Evolutionary conservation across 1,140 invertebrate species (phyloP), one percentile per base, ranked within the genome.

Genomic region (Drosophila nebulosa): DNA sequence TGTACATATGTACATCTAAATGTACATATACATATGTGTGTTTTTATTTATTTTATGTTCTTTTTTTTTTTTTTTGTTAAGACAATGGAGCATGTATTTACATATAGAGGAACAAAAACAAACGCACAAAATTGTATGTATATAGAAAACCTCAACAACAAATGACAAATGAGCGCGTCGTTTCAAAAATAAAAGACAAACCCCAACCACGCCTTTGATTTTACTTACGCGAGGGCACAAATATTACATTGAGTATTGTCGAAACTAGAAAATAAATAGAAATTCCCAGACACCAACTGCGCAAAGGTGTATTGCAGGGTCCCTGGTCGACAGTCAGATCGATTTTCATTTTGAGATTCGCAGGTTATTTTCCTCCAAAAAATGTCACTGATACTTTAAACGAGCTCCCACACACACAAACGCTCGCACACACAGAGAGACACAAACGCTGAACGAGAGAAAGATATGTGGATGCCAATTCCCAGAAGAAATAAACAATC

Each of bases 261-360:
- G 52, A 21, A 32, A 86, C 4, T 1, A 86, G 61, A 16, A 39
- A 66, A 51, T 68, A 86, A 24, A 83, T 55, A 10, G 83, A 83
- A 12, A 83, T 88, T 30, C 71, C 84, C 10, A 76, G n/a, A 35
- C 83, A 86, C 84, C 83, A 88, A 36, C 57, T 64, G 22, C 84
- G 61, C 12, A 86, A 46, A 1, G 76, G 71, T 36, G 71, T 46
- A 3, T 76, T 35, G 61, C 78, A 86, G 1, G 83, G 83, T 24
- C 83, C 83, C 22, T 66, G 50, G 16, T 86, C 83, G 21, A 88
- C 79, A 36, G 60, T 61, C 5, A 83, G 71, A 12, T 88, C 60
- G 51, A 86, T 35, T 76, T 78, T 72, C 83, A 86, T 88, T 55
- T 74, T 81, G 7, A n/a, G n/a, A 6, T 32, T 24, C 6, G n/a